A percentile compares a stretch with the other conserved stretches of the same genome.
Evolutionary conservation across 2,888 invertebrate genomes (phyloP).

Genomic region (Malthinus seriepunctatus): DNA sequence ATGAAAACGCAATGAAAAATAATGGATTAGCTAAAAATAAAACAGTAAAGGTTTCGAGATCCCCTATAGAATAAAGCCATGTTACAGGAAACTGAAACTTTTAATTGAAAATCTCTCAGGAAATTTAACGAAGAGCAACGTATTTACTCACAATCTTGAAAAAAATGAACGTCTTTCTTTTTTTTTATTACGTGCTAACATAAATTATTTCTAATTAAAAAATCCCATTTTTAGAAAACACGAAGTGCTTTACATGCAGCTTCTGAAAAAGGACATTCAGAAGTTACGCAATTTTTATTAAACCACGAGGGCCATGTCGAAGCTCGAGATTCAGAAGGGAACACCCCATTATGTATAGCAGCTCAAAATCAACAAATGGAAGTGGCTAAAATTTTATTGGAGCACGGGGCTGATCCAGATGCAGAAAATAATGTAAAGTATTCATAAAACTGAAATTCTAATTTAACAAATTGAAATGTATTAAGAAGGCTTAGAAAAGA

Average conservation of each 20-base stretch:
- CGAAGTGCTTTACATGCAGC: slow-evolving; percentile 73
- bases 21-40: no score
- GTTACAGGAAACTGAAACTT: no score
- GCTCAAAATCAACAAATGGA: slow-evolving; percentile 75
- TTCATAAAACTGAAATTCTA: neutral
- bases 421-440: slow-evolving; percentile 55
- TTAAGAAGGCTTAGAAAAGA: no score
- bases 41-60: no score
- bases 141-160: neutral
- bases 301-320: slow-evolving; percentile 67
- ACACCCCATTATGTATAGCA: slow-evolving; percentile 75
- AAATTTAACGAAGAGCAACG: neutral
- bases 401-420: slow-evolving; percentile 68
- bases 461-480: neutral
- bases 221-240: slow-evolving; percentile 56
- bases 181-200: no score
- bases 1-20: no score
- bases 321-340: slow-evolving; percentile 70
- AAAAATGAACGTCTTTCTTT: no score
- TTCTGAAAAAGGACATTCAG: slow-evolving; percentile 68
- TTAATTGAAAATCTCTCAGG: neutral
- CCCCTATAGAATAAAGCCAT: no score
- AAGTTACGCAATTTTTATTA: slow-evolving; percentile 62
- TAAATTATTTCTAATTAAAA: no score
- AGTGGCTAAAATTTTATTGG: slow-evolving; percentile 70